These are phyloP conservation scores for Agonopterix subpropinquella DNA, from an alignment of 2,888 invertebrate species.

Conservation along the genomic window DNA sequence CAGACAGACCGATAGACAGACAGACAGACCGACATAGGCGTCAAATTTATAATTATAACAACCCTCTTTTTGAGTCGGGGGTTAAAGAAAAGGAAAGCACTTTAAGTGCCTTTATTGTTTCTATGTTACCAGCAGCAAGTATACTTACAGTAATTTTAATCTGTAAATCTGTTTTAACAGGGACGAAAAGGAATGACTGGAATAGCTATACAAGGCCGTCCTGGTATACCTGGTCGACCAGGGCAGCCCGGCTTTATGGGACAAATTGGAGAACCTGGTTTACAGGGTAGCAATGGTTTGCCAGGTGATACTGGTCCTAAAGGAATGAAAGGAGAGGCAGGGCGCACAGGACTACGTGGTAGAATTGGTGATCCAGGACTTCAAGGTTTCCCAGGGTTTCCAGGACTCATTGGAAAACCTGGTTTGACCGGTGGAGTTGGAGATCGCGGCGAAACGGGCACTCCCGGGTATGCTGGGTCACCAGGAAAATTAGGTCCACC, in stretches of 20 bases:
- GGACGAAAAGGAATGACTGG: conserved; percentile 61
- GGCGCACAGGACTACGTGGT: conserved; percentile 51
- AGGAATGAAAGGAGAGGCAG: conserved; percentile 76
- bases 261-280: conserved; percentile 72
- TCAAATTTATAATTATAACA: too few relatives aligned
- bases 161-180: conserved; percentile 22
- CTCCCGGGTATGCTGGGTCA: conserved; percentile 62
- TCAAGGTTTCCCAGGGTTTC: conserved; percentile 57
- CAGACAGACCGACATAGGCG: too few relatives aligned
- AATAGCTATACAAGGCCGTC: conserved; percentile 73
- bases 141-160: too few relatives aligned
- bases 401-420: conserved; percentile 58
- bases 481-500: conserved; percentile 66
- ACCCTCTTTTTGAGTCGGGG: too few relatives aligned
- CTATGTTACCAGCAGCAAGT: too few relatives aligned
- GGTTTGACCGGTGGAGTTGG: conserved; percentile 65
- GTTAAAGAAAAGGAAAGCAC: too few relatives aligned
- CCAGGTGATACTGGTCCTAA: conserved; percentile 57
- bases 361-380: conserved; percentile 47
- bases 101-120: too few relatives aligned
- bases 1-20: too few relatives aligned
- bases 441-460: conserved; percentile 86
- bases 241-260: conserved; percentile 83
- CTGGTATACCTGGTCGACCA: conserved; percentile 82
- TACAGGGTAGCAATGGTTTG: conserved; percentile 54